These are phyloP conservation scores for Meteorus cinctellus DNA, from an alignment of 2,888 invertebrate species.

Conservation along the genomic window DNA sequence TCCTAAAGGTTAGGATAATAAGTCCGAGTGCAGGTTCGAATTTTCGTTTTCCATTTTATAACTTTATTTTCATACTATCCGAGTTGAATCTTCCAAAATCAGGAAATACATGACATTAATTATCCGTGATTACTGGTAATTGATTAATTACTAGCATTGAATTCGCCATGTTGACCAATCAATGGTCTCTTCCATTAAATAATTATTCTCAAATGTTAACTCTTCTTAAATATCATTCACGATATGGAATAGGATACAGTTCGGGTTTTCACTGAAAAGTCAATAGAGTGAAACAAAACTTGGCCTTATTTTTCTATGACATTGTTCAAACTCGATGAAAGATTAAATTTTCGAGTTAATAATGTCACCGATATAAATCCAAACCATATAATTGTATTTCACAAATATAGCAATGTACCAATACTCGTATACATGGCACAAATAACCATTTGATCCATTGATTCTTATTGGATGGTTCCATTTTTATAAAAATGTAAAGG, in stretches of 20 bases:
- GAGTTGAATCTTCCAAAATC: not conserved
- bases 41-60: not conserved
- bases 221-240: slow-evolving; percentile 1
- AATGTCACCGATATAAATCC: slow-evolving; percentile 4
- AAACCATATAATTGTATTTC: slow-evolving; percentile 18
- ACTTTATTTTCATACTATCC: not conserved
- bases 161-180: not conserved
- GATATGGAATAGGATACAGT: not conserved
- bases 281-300: slow-evolving; percentile 14
- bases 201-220: not conserved
- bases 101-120: not conserved
- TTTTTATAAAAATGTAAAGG: not conserved
- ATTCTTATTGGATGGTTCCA: not conserved
- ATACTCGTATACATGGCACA: not conserved
- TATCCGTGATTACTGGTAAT: not conserved
- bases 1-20: slow-evolving; percentile 70
- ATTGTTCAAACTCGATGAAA: slow-evolving; percentile 6
- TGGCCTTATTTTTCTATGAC: slow-evolving; percentile 33
- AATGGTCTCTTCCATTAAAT: slow-evolving; percentile 7
- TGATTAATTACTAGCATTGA: not conserved
- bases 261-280: slow-evolving; percentile 1
- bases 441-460: not conserved
- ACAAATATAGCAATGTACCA: not conserved
- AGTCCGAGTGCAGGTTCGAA: slow-evolving; percentile 57
- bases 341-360: not conserved